These are phyloP conservation scores for Timema cristinae DNA, from an alignment of 2,888 invertebrate species.

Conservation along the genomic window DNA sequence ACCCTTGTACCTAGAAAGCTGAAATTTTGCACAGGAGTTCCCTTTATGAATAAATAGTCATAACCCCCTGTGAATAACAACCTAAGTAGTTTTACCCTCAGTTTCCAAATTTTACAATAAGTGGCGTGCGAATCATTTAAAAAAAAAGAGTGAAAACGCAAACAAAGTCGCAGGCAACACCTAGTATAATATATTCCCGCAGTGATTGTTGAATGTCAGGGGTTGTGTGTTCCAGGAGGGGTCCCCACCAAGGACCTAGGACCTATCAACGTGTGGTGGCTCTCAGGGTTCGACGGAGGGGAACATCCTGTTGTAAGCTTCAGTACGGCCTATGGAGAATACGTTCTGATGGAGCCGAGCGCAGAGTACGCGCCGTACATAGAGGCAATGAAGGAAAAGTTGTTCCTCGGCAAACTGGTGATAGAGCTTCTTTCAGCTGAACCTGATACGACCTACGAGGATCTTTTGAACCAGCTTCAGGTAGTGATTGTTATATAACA, in stretches of 20 bases:
- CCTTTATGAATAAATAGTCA: no score
- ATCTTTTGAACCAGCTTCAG: constrained; percentile 65
- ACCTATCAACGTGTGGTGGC: constrained; percentile 81
- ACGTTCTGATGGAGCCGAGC: constrained; percentile 71
- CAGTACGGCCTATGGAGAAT: constrained; percentile 74
- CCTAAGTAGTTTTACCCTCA: no score
- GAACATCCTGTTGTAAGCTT: constrained; percentile 68
- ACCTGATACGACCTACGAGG: constrained; percentile 69
- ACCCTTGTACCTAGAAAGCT: no score
- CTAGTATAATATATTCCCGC: no score
- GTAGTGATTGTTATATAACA: no score
- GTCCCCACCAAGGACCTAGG: constrained; percentile 72
- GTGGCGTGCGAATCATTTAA: no score
- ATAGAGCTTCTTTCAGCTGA: constrained; percentile 71
- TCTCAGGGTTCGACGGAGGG: constrained; percentile 79
- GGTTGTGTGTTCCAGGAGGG: constrained; percentile 54
- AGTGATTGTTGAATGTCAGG: no score
- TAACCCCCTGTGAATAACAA: no score
- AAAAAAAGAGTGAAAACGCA: no score
- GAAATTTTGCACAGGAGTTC: no score
- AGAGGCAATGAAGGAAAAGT: constrained; percentile 68
- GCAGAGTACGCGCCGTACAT: constrained; percentile 66
- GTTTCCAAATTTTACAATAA: no score
- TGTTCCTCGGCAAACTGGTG: constrained; percentile 71
- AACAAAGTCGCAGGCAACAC: no score